Base-by-base conservation (phyloP, 2,113 vertebrate genomes). In the Struthio camelus region DNA sequence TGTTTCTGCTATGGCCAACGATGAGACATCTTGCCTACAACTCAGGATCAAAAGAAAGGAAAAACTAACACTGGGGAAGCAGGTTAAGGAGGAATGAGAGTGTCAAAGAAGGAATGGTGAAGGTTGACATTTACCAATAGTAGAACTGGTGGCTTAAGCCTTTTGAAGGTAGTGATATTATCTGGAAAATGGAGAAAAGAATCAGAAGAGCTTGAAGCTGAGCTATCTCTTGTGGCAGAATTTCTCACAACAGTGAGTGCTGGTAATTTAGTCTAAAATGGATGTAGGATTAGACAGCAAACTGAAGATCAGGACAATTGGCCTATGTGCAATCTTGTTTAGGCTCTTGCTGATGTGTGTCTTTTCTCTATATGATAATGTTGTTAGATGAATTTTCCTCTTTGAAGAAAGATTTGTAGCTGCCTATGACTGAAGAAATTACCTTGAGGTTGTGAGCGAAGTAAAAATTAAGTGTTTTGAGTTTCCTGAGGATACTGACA, bases 11-110 rank as follows among this genome's bases (percentile, higher is more conserved):
- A 0, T 62, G 44, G 30, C 12, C 20, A 34, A 78, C 70, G 54
- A 24, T 40, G 5, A 22, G 42, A 30, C 7, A 50, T 7, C 11
- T 51, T 67, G 32, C 32, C 27, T 76, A 22, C 25, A 67, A 44
- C 36, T 27, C 0, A 1, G 8, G 6, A 17, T 46, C 9, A 10
- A 53, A 76, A 82, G 30, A 66, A 77, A 58, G 14, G 27, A 46
- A n/a, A 51, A 72, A 44, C 1, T 5, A 14, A 19, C 10, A 13
- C 20, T 28, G 28, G 25, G 75, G 36, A 19, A 54, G 22, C 18
- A 70, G 44, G 2, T 0, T 40, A 28, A 46, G 19, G 32, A 56
- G 32, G 16, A 67, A 38, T 0, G 10, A 59, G 42, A 42, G 6
- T 22, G 76, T 7, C 34, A 20, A 53, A 30, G 38, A 14, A 40